Evolutionary conservation across 2,113 vertebrate genomes (phyloP).

Genomic region (Hemicordylus capensis): DNA sequence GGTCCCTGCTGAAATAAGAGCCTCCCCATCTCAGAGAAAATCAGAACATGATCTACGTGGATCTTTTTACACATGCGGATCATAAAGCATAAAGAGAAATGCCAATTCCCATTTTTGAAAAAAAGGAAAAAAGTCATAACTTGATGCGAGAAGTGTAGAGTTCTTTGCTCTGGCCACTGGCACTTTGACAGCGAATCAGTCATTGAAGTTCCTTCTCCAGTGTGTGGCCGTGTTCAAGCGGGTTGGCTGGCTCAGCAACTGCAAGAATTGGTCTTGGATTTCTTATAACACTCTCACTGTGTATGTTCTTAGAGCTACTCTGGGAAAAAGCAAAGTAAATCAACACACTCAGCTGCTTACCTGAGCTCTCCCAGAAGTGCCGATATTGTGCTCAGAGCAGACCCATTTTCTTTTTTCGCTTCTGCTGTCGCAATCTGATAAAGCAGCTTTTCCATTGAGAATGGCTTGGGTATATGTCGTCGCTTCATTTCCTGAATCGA

Average conservation of each 20-base stretch:
- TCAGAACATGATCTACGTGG: constrained; percentile 11
- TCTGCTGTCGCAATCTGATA: constrained; percentile 98
- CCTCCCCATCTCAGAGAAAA: not conserved
- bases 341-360: constrained; percentile 62
- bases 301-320: constrained; percentile 33
- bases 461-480: constrained; percentile 94
- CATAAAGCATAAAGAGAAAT: not conserved
- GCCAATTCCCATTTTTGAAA: not conserved
- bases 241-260: not conserved
- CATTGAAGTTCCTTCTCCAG: constrained; percentile 26
- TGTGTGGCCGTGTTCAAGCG: not conserved
- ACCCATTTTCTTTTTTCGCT: constrained; percentile 95
- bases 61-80: not conserved
- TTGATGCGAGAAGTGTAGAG: not conserved
- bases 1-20: no score
- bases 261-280: not conserved
- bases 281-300: constrained; percentile 34
- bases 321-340: constrained; percentile 1
- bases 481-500: constrained; percentile 92
- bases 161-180: constrained; percentile 17
- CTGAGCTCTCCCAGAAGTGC: constrained; percentile 98
- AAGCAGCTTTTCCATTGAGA: constrained; percentile 99
- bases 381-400: constrained; percentile 93
- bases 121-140: not conserved
- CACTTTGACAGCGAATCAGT: constrained; percentile 11